phyloP scores from a whole-genome alignment of 2,797 vertebrate species.

The Pangasius djambal region DNA sequence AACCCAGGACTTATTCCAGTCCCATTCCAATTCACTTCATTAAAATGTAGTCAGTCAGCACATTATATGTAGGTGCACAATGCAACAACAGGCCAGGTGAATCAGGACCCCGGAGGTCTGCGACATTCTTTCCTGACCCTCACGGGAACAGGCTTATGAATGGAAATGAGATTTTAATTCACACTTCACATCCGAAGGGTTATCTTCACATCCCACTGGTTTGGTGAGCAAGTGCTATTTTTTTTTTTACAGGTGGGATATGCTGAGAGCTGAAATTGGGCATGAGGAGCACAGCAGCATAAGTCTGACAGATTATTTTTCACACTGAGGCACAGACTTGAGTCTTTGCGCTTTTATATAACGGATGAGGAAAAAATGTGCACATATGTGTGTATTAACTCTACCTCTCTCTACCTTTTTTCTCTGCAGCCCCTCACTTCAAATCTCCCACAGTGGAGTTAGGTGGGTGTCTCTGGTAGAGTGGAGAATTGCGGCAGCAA shows the following conservation, averaged over 20 bases:
- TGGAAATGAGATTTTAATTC: slow-evolving; percentile 75
- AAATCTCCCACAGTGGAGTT: slow-evolving; percentile 43
- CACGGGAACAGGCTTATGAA: slow-evolving; percentile 58
- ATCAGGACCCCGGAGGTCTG: slow-evolving; percentile 58
- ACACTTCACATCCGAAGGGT: slow-evolving; percentile 66
- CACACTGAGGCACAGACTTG: slow-evolving; percentile 5
- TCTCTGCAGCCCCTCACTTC: slow-evolving; percentile 45
- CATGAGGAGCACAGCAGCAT: slow-evolving; percentile 13
- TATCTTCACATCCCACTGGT: slow-evolving; percentile 29
- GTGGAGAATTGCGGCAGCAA: slow-evolving; percentile 66
- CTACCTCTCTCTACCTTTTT: slow-evolving; percentile 28
- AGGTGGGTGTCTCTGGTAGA: slow-evolving; percentile 44
- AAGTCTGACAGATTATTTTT: slow-evolving; percentile 20
- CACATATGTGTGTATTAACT: not conserved
- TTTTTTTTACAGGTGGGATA: slow-evolving; percentile 2
- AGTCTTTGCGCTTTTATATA: slow-evolving; percentile 18
- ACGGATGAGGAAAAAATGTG: slow-evolving; percentile 5
- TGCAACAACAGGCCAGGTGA: slow-evolving; percentile 66
- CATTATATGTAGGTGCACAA: slow-evolving; percentile 60
- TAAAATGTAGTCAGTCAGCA: slow-evolving; percentile 66
- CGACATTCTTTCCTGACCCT: slow-evolving; percentile 38
- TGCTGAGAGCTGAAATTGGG: slow-evolving; percentile 24
- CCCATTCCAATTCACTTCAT: slow-evolving; percentile 19
- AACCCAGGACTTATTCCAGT: slow-evolving; percentile 31
- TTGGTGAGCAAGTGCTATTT: slow-evolving; percentile 19